phyloP scores from a whole-genome alignment of 2,113 vertebrate genomes.

The Mormoops blainvillei region DNA sequence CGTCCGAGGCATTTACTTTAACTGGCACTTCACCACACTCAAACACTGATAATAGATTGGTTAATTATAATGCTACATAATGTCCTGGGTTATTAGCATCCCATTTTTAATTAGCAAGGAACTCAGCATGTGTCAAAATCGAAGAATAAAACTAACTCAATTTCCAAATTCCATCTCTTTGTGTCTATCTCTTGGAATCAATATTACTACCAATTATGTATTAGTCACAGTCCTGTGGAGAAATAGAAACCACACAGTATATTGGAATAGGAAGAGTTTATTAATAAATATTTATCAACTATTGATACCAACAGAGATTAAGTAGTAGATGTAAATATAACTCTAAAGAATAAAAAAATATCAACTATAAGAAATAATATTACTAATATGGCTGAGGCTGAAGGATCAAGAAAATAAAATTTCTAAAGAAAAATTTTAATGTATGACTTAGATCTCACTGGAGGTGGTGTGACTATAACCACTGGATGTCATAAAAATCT shows the following conservation, averaged over 20 bases:
- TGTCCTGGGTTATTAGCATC: neutral
- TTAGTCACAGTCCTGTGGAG: neutral
- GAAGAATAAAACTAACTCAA: neutral
- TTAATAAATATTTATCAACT: neutral
- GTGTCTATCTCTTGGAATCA: neutral
- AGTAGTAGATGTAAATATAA: neutral
- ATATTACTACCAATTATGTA: neutral
- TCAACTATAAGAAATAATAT: neutral
- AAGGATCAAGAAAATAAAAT: neutral
- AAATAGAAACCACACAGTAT: neutral
- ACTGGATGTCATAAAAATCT: neutral
- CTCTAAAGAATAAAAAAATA: neutral
- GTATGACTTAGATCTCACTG: neutral
- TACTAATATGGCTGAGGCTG: neutral
- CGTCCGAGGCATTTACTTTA: neutral
- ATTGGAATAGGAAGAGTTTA: neutral
- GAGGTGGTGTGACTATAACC: neutral
- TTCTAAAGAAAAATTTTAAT: neutral
- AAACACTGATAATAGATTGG: neutral
- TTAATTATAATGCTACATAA: neutral
- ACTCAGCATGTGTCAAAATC: neutral
- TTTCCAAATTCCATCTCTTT: neutral
- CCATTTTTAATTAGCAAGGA: neutral
- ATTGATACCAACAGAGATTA: neutral
- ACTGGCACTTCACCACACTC: neutral